Conservation (phyloP, 2,113 vertebrate genomes). For the Mesoclemmys tuberculata region DNA sequence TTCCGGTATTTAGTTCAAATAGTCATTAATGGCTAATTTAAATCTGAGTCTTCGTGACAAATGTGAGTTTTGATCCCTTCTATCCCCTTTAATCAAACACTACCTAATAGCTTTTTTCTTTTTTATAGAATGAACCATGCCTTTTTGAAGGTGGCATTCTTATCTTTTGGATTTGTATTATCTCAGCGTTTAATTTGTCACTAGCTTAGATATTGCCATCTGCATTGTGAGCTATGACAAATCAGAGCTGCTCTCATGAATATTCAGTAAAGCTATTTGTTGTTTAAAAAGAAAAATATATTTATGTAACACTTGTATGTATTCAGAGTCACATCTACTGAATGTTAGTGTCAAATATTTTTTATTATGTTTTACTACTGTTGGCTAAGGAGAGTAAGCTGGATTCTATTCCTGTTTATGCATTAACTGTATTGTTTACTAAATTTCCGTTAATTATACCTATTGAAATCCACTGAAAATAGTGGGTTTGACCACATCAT, state of each 20-base stretch:
- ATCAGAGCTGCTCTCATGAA: background rate
- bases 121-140: background rate
- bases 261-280: background rate
- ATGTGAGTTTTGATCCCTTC: background rate
- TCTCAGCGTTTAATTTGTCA: constrained; percentile 53
- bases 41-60: background rate
- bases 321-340: background rate
- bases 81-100: constrained; percentile 6
- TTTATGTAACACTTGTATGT: background rate
- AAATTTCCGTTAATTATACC: background rate
- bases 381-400: background rate
- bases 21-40: constrained; percentile 22
- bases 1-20: constrained; percentile 36
- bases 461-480: background rate
- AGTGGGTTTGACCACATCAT: background rate
- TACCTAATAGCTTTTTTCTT: background rate
- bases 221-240: background rate
- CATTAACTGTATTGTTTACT: background rate
- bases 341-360: background rate
- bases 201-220: constrained; percentile 36
- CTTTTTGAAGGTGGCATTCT: background rate
- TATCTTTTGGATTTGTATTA: constrained; percentile 33
- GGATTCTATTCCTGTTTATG: background rate
- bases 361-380: background rate
- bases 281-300: background rate